Conservation (phyloP, 2,797 vertebrate species). For the Spinus olivaceus region DNA sequence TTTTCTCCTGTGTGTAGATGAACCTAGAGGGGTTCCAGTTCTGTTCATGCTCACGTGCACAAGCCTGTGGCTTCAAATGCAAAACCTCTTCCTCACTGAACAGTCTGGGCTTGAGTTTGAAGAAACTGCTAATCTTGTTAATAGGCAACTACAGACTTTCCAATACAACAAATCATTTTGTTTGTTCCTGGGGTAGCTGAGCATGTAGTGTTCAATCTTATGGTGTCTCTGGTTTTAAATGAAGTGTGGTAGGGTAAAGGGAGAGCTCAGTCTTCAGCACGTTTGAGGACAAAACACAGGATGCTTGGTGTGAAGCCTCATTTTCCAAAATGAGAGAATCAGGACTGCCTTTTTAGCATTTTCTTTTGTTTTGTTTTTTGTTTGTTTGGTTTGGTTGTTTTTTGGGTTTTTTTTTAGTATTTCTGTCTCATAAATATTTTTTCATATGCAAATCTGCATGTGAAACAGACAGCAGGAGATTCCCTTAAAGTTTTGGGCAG, state of each 20-base stretch:
- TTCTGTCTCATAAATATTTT: background rate
- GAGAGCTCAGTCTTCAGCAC: background rate
- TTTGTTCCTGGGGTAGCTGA: background rate
- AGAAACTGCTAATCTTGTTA: background rate
- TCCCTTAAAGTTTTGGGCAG: background rate
- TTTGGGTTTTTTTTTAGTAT: background rate
- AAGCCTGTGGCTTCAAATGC: background rate
- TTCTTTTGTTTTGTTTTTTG: background rate
- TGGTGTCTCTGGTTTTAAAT: background rate
- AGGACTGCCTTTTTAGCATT: rapidly evolving
- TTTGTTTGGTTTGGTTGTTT: background rate
- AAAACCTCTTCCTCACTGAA: background rate
- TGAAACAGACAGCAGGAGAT: background rate
- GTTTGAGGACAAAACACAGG: background rate
- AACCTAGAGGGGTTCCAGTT: background rate
- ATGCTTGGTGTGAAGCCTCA: background rate
- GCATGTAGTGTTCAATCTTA: background rate
- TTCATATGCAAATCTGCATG: background rate
- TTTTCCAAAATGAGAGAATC: background rate
- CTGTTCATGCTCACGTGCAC: background rate
- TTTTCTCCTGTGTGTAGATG: conserved; percentile 16
- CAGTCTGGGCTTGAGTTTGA: background rate
- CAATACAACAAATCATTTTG: background rate
- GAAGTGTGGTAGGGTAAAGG: background rate
- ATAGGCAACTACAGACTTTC: background rate